Evolutionary conservation across 2,888 invertebrate species (phyloP), one percentile per base, ranked within the genome.

Genomic region (Selenia dentaria): DNA sequence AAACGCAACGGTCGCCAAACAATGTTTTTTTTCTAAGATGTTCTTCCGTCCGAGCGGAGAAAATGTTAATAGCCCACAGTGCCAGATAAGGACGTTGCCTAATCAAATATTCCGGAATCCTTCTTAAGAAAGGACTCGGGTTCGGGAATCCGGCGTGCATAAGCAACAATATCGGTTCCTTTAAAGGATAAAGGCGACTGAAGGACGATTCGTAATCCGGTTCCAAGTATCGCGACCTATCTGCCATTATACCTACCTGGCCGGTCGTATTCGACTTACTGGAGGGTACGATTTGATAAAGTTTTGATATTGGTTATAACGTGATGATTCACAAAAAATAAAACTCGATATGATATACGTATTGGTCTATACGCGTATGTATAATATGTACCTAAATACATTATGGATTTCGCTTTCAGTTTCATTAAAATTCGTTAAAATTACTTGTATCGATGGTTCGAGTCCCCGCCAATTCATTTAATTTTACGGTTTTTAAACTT

Each of bases 41-140:
- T 62, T 64, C 55, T 69, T 64, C 59, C 59, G 64, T 67, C 65
- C 67, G 62, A 71, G 48, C 65, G 60, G 54, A 70, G 59, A 67
- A 74, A 79, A 79, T 76, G 72, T 77, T 82, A 81, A 83, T 81
- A 79, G 79, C 68, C 69, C 64, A 72, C 75, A 75, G 76, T 82
- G 74, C 78, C 81, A 75, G 72, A 82, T 81, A 82, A 81, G 76
- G 78, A 79, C 70, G 72, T 69, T 64, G 70, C 74, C 78, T 83
- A 79, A 85, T 85, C 84, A 83, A 86, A 85, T 85, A 84, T 84
- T 85, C 83, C 67, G 76, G 75, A 73, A 81, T 79, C 79, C 77
- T 74, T 75, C 74, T 77, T 78, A 75, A 77, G 75, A 78, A 82
- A 76, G 73, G 75, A 75, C 70, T 67, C 55, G 64, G 66, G 68